These are phyloP conservation scores for Ophiothrix spiculata DNA, from an alignment of 35 echinoderm and acorn worm genomes.

Conservation along the genomic window DNA sequence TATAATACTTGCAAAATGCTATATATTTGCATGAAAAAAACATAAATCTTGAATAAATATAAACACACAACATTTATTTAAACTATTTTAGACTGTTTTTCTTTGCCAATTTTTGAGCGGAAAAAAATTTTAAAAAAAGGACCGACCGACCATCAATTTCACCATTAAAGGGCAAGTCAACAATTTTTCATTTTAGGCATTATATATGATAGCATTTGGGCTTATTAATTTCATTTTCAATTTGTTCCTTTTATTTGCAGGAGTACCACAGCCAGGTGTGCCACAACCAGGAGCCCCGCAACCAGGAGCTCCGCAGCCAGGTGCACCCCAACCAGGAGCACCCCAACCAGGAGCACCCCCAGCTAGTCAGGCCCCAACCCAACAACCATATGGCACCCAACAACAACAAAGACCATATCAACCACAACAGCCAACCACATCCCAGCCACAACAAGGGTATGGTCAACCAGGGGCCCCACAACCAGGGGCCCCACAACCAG, in stretches of 20 bases:
- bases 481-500: not conserved
- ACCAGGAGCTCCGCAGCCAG: conserved; percentile 3
- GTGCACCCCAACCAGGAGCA: not conserved
- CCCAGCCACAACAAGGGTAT: not conserved
- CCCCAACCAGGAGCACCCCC: conserved; percentile 12
- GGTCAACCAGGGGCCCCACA: conserved; percentile 9
- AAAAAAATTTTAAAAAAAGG: too few relatives aligned
- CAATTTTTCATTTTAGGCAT: not conserved
- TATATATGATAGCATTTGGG: not conserved
- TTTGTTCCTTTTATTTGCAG: too few relatives aligned
- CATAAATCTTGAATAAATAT: too few relatives aligned
- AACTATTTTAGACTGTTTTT: too few relatives aligned
- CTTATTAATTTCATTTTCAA: too few relatives aligned
- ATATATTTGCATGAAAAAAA: too few relatives aligned
- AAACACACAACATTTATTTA: too few relatives aligned
- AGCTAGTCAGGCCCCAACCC: conserved; percentile 10
- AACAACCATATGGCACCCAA: not conserved
- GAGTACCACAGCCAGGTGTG: not conserved
- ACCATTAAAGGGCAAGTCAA: too few relatives aligned
- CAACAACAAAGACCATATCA: conserved; percentile 7
- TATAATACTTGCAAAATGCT: too few relatives aligned
- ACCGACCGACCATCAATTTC: not conserved
- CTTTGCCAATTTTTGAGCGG: too few relatives aligned
- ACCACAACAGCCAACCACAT: conserved; percentile 22
- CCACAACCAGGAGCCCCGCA: conserved; percentile 28